Evolutionary conservation across 2,113 vertebrate genomes (phyloP), one percentile per base, ranked within the genome.

Genomic region (Elachura formosa): DNA sequence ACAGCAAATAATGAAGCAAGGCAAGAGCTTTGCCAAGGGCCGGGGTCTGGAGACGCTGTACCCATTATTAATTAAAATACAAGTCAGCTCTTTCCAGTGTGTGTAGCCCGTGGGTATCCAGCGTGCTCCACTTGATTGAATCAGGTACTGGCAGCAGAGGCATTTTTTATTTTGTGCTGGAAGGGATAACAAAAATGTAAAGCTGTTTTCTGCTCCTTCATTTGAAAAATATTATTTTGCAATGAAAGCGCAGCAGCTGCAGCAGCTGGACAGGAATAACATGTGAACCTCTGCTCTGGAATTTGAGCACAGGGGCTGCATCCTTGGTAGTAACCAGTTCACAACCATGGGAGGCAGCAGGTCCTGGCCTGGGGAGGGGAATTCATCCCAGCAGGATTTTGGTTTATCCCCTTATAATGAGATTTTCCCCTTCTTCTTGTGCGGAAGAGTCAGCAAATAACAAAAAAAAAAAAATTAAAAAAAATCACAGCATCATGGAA

Each of bases 21-120:
- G 97, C 97, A 96, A 97, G 97, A 96, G 93, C 93, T 96, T 98
- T 98, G 98, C 99, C 98, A 98, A 96, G 91, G 98, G 98, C 98
- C 97, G 97, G 93, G 98, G 96, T 98, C 98, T 97, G 98, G 98
- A 99, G 98, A 98, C 97, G 97, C 97, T 98, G 98, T 98, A 98
- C 98, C 97, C 98, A 97, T 98, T 99, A 99, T 99, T 99, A 99
- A 99, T 99, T 99, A 99, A 99, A 99, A 99, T 97, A 98, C 98
- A 98, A 99, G 98, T 98, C 98, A 98, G 98, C 98, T 97, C 97
- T 97, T 97, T 94, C 68, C 97, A 97, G 97, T 31, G 56, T 90
- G 96, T 83, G 97, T 99, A 99, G 99, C 99, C 99, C 66, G 98
- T 99, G 99, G 99, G 98, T 99, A 99, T 99, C 99, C 96, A 98